These are phyloP conservation scores for Scelioninae gen. 2 DNA, from an alignment of 2,888 invertebrate species.

Conservation along the genomic window DNA sequence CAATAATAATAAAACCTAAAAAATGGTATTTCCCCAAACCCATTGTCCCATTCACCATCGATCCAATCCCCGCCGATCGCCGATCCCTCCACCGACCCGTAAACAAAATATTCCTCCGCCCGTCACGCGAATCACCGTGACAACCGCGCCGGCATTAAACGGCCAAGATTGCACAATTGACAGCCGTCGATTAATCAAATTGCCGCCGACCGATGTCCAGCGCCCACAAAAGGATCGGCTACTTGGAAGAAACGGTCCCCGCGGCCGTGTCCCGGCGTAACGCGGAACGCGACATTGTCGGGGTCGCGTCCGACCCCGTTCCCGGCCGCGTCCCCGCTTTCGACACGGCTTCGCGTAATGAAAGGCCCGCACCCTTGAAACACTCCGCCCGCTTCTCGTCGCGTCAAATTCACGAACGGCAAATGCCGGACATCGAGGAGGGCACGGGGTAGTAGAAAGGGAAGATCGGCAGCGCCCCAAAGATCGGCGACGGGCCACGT, in stretches of 20 bases:
- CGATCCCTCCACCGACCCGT: too few species aligned
- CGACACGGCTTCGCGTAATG: conserved; percentile 24
- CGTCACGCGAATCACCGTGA: too few species aligned
- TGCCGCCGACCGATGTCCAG: background rate
- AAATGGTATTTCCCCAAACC: too few species aligned
- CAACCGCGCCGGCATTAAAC: too few species aligned
- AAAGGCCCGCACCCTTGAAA: conserved; percentile 49
- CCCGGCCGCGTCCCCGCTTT: conserved; percentile 7
- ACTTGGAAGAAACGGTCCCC: conserved; percentile 4
- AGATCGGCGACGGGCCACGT: conserved; percentile 58
- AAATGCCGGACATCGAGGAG: conserved; percentile 42
- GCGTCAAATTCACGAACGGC: conserved; percentile 59
- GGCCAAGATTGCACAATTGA: too few species aligned
- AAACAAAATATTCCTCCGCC: too few species aligned
- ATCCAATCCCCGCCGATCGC: too few species aligned
- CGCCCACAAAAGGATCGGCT: background rate
- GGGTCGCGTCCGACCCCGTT: conserved; percentile 47
- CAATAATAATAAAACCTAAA: too few species aligned
- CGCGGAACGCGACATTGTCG: conserved; percentile 36
- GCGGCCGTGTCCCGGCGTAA: conserved; percentile 7
- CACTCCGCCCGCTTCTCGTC: conserved; percentile 59
- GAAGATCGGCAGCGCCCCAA: conserved; percentile 50
- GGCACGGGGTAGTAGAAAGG: conserved; percentile 9
- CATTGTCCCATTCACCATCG: too few species aligned
- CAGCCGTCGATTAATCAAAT: too few species aligned